A percentile compares a stretch with the other conserved stretches of the same genome.
Conservation (phyloP, 1,140 invertebrate species). For the Gonatopus flavifemur region DNA sequence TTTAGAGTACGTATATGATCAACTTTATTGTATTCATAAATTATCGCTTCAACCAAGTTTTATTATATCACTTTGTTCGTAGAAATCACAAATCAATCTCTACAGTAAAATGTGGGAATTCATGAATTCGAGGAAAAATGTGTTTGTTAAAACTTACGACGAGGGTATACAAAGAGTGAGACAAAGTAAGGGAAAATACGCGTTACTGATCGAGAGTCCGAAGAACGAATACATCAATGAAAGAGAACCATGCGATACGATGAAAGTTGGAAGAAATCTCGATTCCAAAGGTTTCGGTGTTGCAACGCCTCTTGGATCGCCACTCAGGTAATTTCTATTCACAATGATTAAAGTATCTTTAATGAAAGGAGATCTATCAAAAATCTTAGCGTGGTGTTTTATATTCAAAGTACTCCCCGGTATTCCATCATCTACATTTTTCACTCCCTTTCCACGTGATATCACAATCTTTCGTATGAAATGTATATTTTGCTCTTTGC, state of each 20-base stretch:
- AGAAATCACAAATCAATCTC: constrained; percentile 87
- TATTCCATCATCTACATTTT: no score
- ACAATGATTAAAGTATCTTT: no score
- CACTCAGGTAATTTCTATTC: constrained; percentile 71
- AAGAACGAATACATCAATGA: constrained; percentile 95
- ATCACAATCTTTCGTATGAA: no score
- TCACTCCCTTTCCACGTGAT: no score
- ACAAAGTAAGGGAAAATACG: constrained; percentile 87
- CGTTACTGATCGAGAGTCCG: constrained; percentile 91
- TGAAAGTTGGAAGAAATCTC: constrained; percentile 90
- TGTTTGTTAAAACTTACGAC: constrained; percentile 80
- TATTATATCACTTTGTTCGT: constrained; percentile 21
- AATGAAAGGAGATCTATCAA: no score
- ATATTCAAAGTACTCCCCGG: no score
- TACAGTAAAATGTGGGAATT: constrained; percentile 96
- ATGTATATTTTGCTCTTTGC: no score
- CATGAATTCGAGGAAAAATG: constrained; percentile 83
- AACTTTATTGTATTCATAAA: background rate
- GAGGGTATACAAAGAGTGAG: constrained; percentile 83
- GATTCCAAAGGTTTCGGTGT: constrained; percentile 94
- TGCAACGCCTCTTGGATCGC: constrained; percentile 87
- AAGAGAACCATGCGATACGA: constrained; percentile 90
- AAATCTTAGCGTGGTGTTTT: no score
- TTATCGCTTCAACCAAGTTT: background rate
- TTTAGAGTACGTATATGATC: constrained; percentile 71